phyloP scores from a whole-genome alignment of 2,797 vertebrate species.

The Sebastolobus altivelis region DNA sequence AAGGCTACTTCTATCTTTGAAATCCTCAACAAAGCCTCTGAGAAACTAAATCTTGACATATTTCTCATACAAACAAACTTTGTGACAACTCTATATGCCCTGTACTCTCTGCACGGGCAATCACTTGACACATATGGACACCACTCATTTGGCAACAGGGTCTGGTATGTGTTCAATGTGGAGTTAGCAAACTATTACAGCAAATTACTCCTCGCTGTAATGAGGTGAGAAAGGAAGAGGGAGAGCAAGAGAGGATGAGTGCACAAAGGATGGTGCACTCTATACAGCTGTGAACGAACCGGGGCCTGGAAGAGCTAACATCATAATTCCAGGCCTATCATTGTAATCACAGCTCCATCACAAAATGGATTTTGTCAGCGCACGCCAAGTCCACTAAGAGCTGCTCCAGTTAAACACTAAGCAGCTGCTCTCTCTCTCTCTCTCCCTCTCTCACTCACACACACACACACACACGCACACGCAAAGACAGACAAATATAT shows the following conservation, averaged over 20 bases:
- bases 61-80: constrained; percentile 23
- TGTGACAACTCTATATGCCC: constrained; percentile 1
- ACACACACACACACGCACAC: not conserved
- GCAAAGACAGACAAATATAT: constrained; percentile 42
- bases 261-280: constrained; percentile 59
- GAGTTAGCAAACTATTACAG: constrained; percentile 53
- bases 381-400: constrained; percentile 86
- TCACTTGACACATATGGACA: constrained; percentile 32
- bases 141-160: constrained; percentile 19
- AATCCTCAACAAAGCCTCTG: constrained; percentile 13
- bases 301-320: constrained; percentile 75
- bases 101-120: not conserved
- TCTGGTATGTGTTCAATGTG: constrained; percentile 16
- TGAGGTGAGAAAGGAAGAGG: constrained; percentile 50
- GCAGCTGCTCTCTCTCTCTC: constrained; percentile 86
- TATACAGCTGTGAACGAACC: constrained; percentile 78
- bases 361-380: constrained; percentile 89
- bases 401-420: constrained; percentile 79
- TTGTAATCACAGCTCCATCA: constrained; percentile 87
- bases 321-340: constrained; percentile 85
- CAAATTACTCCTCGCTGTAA: constrained; percentile 47
- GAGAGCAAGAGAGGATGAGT: constrained; percentile 43
- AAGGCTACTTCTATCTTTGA: not conserved
- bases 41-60: constrained; percentile 15
- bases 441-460: not conserved